Evolutionary conservation across 2,888 invertebrate genomes (phyloP), one percentile per base, ranked within the genome.

Genomic region (Cryptosula pallasiana): DNA sequence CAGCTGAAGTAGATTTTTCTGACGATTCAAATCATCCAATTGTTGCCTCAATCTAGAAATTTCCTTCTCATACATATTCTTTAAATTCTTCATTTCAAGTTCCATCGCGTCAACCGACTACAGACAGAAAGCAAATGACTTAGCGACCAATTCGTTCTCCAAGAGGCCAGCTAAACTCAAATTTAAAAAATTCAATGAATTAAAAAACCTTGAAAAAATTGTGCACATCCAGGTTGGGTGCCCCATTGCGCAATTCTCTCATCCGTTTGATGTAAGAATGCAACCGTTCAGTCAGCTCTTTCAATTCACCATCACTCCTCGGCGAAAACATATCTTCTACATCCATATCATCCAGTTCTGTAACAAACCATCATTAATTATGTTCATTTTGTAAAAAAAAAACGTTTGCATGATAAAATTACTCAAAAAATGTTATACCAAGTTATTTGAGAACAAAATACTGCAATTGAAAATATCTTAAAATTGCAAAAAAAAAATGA

Each of bases 31-130:
- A 2, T 70, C 70, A n/a, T 70, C 70, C 20, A 2, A 1, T n/a
- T 45, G 74, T 73, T 73, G 81, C 82, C 82, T 80, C 9, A 81
- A 69, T 71, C 74, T 79, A 55, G 79, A 78, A 36, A 82, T 76
- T 73, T 82, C 82, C 69, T 76, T 72, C 73, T 82, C 81, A 75
- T 82, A 82, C 69, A 81, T 57, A 36, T 75, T 77, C 73, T 79
- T 81, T 3, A 82, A 73, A 54, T 76, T 79, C 34, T 75, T 73
- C 9, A 82, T 79, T 71, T 82, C 81, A 27, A 80, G 78, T 63
- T 82, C 82, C 45, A 82, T 75, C 34, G 78, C 73, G 72, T 79
- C 77, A 32, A 79, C 77, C 34, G 81, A 80, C 69, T 78, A 77
- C 29, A 80, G 73, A 36, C 81, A 78, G 0, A 79, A 63, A 16